These are phyloP conservation scores for Leptobrachium leishanense DNA, from an alignment of 2,113 vertebrate species.

Conservation along the genomic window DNA sequence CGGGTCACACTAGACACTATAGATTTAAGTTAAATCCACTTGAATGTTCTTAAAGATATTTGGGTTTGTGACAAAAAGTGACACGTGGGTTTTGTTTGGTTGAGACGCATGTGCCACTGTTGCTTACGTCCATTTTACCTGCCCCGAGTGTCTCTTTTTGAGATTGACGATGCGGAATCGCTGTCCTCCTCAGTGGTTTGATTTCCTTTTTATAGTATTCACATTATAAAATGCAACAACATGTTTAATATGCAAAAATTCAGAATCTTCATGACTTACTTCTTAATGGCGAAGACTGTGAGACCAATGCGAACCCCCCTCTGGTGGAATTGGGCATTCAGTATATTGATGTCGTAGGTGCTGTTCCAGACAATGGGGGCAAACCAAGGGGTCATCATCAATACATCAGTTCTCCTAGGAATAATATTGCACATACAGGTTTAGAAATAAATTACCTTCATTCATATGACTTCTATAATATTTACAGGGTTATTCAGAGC, in stretches of 20 bases:
- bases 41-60: too few species aligned
- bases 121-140: too few species aligned
- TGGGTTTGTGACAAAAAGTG: too few species aligned
- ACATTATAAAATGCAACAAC: neutral
- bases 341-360: conserved; percentile 27
- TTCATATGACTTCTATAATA: too few species aligned
- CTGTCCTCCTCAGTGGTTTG: neutral
- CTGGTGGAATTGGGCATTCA: conserved; percentile 32
- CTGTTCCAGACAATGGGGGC: conserved; percentile 42
- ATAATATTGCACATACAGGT: neutral
- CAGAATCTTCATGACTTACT: conserved; percentile 22
- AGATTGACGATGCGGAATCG: neutral
- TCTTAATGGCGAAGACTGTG: conserved; percentile 45
- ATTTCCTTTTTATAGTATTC: neutral
- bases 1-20: too few species aligned
- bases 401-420: conserved; percentile 40
- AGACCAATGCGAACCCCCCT: conserved; percentile 32
- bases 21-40: too few species aligned
- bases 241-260: neutral
- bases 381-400: conserved; percentile 22
- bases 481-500: too few species aligned
- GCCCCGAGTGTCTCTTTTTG: neutral
- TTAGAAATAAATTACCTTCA: neutral
- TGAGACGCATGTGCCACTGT: conserved; percentile 28
- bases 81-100: conserved; percentile 56